Evolutionary conservation across 2,797 vertebrate genomes (phyloP).

Genomic region (Pipistrellus kuhlii): DNA sequence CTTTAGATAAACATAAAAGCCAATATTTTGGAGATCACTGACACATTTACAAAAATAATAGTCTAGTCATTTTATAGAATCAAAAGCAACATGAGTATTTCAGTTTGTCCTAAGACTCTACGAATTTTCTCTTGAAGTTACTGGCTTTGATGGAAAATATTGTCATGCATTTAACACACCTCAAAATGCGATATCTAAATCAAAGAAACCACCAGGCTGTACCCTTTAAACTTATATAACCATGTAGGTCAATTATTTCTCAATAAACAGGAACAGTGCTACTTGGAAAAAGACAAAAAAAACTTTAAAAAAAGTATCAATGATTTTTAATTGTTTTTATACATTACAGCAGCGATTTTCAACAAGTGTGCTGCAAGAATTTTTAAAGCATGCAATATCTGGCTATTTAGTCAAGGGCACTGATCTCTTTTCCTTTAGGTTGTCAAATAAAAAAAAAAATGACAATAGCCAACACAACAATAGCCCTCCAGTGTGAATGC

Average conservation of each 20-base stretch:
- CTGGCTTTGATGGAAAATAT: not conserved
- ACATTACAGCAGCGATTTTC: not conserved
- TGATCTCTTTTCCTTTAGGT: not conserved
- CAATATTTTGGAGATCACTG: slow-evolving; percentile 47
- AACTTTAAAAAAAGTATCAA: not conserved
- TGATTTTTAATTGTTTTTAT: not conserved
- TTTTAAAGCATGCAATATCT: not conserved
- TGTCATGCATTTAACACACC: not conserved
- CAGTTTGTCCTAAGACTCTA: not conserved
- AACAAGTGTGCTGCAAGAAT: not conserved
- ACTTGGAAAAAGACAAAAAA: not conserved
- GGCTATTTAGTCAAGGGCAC: not conserved
- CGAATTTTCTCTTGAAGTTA: not conserved
- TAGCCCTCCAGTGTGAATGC: not conserved
- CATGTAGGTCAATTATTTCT: not conserved
- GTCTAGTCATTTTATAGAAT: not conserved
- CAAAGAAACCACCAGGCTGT: not conserved
- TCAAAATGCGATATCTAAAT: not conserved
- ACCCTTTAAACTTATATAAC: not conserved
- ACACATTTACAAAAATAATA: slow-evolving; percentile 40
- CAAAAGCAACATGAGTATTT: not conserved
- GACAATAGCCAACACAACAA: not conserved
- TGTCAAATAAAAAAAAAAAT: not conserved
- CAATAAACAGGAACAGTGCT: not conserved
- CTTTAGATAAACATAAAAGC: slow-evolving; percentile 38